Conservation (phyloP, 2,797 vertebrate genomes). For the Pantherophis alleghaniensis region DNA sequence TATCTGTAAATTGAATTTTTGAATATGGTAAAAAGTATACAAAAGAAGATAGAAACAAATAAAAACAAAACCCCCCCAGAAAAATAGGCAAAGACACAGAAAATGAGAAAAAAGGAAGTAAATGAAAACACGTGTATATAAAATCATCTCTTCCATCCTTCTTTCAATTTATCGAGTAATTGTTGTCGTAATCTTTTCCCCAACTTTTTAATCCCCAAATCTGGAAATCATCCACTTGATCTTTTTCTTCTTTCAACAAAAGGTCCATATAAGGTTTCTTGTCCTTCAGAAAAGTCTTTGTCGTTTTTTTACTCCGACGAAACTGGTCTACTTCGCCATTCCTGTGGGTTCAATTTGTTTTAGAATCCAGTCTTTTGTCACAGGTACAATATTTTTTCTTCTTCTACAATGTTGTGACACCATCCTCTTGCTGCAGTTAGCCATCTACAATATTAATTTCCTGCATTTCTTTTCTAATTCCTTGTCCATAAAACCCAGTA, state of each 20-base stretch:
- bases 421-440: neutral
- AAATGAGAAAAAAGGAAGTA: neutral
- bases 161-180: neutral
- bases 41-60: neutral
- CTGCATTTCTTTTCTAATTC: neutral
- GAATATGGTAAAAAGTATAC: neutral
- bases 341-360: neutral
- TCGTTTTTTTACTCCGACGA: neutral
- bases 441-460: neutral
- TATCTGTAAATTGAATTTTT: neutral
- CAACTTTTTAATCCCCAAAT: neutral
- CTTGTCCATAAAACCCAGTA: neutral
- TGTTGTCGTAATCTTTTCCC: neutral
- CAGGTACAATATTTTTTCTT: neutral
- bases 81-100: neutral
- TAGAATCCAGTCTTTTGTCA: neutral
- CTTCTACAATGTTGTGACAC: neutral
- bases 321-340: neutral
- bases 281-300: neutral
- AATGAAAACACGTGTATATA: neutral
- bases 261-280: neutral
- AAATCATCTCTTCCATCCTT: neutral
- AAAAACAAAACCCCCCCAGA: neutral
- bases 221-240: neutral
- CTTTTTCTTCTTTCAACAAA: neutral